Base-by-base conservation (phyloP, 2,113 vertebrate genomes). In the Takifugu bimaculatus region DNA sequence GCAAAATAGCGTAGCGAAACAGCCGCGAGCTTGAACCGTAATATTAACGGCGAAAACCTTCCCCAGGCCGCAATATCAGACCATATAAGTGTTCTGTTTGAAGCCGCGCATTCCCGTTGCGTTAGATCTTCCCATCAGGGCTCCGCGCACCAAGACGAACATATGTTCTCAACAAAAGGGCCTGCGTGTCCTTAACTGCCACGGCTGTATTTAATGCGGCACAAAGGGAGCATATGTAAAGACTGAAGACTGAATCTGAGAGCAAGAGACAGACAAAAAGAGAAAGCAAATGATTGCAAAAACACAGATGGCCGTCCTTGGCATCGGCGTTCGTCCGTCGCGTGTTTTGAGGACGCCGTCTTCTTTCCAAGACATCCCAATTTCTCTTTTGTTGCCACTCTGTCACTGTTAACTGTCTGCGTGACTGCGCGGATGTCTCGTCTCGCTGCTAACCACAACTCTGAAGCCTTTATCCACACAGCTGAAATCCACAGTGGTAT, bases 221-320 rank as follows among this genome's bases (percentile, higher is more conserved):
- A 86, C 86, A 82, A 85, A 87, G 75, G 83, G 74, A 90, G 78
- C 87, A 89, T 87, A 88, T 88, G 85, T 75, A 88, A 86, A 85
- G 82, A 86, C 81, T 79, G 83, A 85, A 74, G 75, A 83, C 74
- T 73, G 79, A 85, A 81, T 82, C 77, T 77, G 45, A 48, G 45
- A 48, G 45, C 13, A n/a, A 48, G 82, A 79, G 62, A 45, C 79
- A 82, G 79, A 83, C 75, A 79, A 75, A 51, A 78, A 70, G 72
- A 83, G 77, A 77, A 81, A 67, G 71, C 73, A 79, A 74, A 82
- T 68, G 74, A 84, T 83, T 83, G 54, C 73, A 83, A 84, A 87
- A 88, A 88, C 84, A 90, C 87, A 86, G 86, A 87, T 88, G 85
- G 85, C 81, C 59, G 75, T 86, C 82, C 85, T 86, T 89, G 88